Conservation (phyloP, 2,888 invertebrate genomes). For the Acronicta psi region DNA sequence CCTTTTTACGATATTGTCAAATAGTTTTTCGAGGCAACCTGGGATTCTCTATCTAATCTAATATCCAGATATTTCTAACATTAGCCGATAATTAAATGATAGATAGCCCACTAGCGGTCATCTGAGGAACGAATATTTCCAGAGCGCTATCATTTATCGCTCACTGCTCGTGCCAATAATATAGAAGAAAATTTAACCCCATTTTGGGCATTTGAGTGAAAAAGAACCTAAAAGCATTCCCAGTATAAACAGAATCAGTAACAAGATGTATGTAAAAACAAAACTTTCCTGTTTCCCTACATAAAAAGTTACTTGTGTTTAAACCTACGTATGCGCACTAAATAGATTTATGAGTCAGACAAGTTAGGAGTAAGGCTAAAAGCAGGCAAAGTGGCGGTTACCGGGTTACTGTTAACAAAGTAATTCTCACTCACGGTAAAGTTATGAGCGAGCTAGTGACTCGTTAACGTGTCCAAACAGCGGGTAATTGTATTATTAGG, state of each 20-base stretch:
- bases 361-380: conserved; percentile 42
- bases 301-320: conserved; percentile 26
- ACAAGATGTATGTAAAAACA: not conserved
- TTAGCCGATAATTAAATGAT: too few species aligned
- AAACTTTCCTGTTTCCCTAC: conserved; percentile 6
- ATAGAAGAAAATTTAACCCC: too few species aligned
- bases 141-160: too few species aligned
- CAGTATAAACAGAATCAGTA: not conserved
- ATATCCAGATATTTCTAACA: too few species aligned
- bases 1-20: too few species aligned
- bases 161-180: too few species aligned
- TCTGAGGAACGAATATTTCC: too few species aligned
- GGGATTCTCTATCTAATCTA: too few species aligned
- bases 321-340: conserved; percentile 20
- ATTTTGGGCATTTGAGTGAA: not conserved
- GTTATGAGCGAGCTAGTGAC: conserved; percentile 47
- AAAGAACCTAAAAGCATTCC: not conserved
- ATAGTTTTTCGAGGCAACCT: too few species aligned
- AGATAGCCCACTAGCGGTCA: too few species aligned
- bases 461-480: conserved; percentile 38
- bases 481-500: conserved; percentile 32
- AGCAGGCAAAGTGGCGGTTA: conserved; percentile 39
- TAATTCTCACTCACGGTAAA: conserved; percentile 46
- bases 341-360: conserved; percentile 30
- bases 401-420: conserved; percentile 40